Evolutionary conservation across 2,113 vertebrate genomes (phyloP).

Genomic region (Thinocorus orbignyianus): DNA sequence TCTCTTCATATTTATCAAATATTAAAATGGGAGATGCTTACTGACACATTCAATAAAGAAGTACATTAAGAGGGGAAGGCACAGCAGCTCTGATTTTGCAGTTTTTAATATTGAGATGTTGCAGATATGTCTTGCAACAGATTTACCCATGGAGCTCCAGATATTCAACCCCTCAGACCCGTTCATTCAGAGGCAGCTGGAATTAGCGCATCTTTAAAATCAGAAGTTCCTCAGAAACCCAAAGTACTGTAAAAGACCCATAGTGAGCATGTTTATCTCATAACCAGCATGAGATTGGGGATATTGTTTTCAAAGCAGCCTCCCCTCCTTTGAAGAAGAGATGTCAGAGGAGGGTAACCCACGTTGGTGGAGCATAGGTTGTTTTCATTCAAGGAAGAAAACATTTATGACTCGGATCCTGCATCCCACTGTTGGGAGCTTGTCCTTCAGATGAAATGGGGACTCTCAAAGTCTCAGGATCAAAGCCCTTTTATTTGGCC

Average conservation of each 20-base stretch:
- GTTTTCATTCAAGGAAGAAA: neutral
- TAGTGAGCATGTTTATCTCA: neutral
- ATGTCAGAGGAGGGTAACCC: neutral
- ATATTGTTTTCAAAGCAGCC: slow-evolving; percentile 4
- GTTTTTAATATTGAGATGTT: slow-evolving; percentile 62
- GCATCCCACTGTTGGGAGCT: neutral
- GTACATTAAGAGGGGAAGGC: slow-evolving; percentile 45
- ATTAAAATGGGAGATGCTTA: slow-evolving; percentile 72
- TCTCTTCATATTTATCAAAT: slow-evolving; percentile 72
- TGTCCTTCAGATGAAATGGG: neutral
- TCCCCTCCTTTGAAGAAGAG: neutral
- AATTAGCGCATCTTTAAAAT: neutral
- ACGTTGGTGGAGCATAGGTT: neutral
- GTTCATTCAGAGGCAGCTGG: neutral
- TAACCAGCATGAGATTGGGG: neutral
- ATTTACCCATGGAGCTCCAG: neutral
- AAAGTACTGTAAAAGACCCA: neutral
- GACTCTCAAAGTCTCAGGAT: neutral
- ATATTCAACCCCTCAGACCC: neutral
- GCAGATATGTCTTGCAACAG: neutral
- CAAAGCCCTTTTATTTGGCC: neutral
- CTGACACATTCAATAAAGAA: slow-evolving; percentile 64
- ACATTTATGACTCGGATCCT: neutral
- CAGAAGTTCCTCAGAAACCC: neutral
- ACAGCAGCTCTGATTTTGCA: slow-evolving; percentile 46